Conservation (phyloP, 92 coral and sea anemone species). For the Porites cylindrica region DNA sequence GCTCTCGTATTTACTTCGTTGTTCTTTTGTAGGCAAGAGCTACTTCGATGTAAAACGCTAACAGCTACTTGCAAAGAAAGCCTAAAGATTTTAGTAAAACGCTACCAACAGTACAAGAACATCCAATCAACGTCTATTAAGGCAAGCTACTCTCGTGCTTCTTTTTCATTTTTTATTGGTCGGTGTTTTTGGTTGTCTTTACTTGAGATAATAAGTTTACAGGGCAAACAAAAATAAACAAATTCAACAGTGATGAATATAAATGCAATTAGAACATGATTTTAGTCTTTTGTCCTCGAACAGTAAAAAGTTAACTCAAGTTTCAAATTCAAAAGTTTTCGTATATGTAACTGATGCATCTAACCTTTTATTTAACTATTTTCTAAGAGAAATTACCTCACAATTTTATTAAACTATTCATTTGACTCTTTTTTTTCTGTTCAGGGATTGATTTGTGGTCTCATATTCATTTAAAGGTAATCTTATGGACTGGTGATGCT, state of each 20-base stretch:
- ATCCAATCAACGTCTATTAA: constrained; percentile 1
- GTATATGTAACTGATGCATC: too few relatives aligned
- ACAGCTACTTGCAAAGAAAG: constrained; percentile 64
- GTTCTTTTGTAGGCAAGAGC: constrained; percentile 31
- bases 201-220: not conserved
- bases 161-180: not conserved
- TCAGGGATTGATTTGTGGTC: not conserved
- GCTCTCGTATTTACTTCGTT: not conserved
- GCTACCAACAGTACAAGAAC: constrained; percentile 35
- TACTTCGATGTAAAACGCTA: constrained; percentile 32
- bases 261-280: too few relatives aligned
- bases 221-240: too few relatives aligned
- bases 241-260: too few relatives aligned
- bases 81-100: constrained; percentile 42
- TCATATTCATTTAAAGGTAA: constrained; percentile 26
- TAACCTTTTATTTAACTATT: too few relatives aligned
- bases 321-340: too few relatives aligned
- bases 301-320: too few relatives aligned
- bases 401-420: not conserved
- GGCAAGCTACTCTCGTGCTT: constrained; percentile 4
- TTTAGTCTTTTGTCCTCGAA: too few relatives aligned
- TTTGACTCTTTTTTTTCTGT: not conserved
- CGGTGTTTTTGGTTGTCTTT: not conserved
- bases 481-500: constrained; percentile 58
- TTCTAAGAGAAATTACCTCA: too few relatives aligned